A percentile compares a stretch with the other conserved stretches of the same genome.
Conservation (phyloP, 1,140 invertebrate genomes). For the Helicoverpa zea region DNA sequence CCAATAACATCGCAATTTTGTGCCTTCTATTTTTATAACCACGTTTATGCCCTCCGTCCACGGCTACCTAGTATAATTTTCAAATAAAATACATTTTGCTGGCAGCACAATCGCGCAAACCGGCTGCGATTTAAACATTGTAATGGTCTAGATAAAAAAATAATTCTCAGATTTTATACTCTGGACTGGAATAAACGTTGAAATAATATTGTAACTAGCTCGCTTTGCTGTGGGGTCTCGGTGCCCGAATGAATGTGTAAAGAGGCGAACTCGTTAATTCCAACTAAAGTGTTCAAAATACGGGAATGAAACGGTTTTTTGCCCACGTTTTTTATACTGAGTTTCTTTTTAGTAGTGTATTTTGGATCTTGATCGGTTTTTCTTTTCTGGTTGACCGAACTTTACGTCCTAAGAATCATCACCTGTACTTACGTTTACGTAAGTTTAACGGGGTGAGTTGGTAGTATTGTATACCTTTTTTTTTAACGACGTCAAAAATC, state of each 20-base stretch:
- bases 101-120: not conserved
- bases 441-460: no score
- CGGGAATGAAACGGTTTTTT: not conserved
- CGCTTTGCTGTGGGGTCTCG: not conserved
- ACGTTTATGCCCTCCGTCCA: not conserved
- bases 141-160: conserved; percentile 18
- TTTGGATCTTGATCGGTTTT: no score
- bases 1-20: not conserved
- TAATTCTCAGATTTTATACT: conserved; percentile 15
- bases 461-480: no score
- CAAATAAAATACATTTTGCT: conserved; percentile 15
- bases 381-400: no score
- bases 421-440: no score
- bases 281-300: conserved; percentile 27
- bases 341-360: no score
- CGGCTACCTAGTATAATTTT: conserved; percentile 14
- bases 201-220: conserved; percentile 5
- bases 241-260: not conserved
- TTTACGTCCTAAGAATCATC: no score
- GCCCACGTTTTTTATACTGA: no score
- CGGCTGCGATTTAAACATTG: conserved; percentile 9
- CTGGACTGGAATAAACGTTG: not conserved
- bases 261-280: conserved; percentile 22
- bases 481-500: no score
- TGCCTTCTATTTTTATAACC: not conserved